Evolutionary conservation across 2,888 invertebrate species (phyloP), one percentile per base, ranked within the genome.

Genomic region (Blera fallax): DNA sequence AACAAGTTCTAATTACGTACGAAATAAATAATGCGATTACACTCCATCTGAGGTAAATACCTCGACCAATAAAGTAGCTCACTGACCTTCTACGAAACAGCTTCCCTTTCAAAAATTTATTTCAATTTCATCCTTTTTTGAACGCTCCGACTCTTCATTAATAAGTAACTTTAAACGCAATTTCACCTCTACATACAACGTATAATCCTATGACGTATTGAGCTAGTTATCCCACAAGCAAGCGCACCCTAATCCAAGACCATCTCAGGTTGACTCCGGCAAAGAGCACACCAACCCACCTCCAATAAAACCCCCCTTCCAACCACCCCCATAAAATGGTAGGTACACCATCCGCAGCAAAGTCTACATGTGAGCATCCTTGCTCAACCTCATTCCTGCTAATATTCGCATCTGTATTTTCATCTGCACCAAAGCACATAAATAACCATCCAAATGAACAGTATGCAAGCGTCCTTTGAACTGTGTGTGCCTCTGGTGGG

Each of bases 401-500:
- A 43, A 73, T 76, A 76, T 74, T 78, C 62, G 60, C 72, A 74
- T 84, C 73, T 80, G 72, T 62, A 76, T 60, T 72, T 85, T 77
- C 70, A 67, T 76, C 70, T 62, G 72, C 77, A 77, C 58, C 60
- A 81, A 40, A 76, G 76, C 60, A 72, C 72, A 81, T 67, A 85
- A 85, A 76, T 77, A 81, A 77, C 56, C 65, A 65, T 54, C 52
- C 56, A 58, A 76, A 69, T 69, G 56, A 81, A 76, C 69, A 34
- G 14, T 32, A 32, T 32, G 37, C 43, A 64, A 24, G 16, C 14
- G 21, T 45, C 10, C 74, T 74, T 74, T 45, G 62, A 73, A 50
- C 70, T 69, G n/a, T 50, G 11, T n/a, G 24, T 48, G 5, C 40
- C 18, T 21, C 43, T 69, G 69, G 16, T 70, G 37, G 54, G 56